phyloP scores from a whole-genome alignment of 2,113 vertebrate species.

The Ginglymostoma cirratum region DNA sequence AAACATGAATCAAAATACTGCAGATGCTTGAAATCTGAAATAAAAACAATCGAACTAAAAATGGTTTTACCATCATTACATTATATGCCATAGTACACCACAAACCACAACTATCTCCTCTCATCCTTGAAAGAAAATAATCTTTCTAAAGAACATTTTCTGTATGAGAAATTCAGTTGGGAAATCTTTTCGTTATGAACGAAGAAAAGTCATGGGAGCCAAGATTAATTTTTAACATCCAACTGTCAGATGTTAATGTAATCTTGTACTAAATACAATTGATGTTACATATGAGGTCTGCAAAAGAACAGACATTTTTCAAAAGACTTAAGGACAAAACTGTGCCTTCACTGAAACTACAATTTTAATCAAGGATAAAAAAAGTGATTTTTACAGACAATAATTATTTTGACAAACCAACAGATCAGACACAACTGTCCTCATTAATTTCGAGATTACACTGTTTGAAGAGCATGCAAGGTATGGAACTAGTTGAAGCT shows the following conservation, averaged over 20 bases:
- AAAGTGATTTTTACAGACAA: neutral
- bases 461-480: neutral
- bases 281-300: neutral
- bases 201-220: too few relatives aligned
- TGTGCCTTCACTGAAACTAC: neutral
- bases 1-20: neutral
- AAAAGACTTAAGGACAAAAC: neutral
- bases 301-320: neutral
- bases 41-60: neutral
- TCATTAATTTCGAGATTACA: neutral
- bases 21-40: neutral
- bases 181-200: too few relatives aligned
- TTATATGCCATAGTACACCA: neutral
- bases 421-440: neutral
- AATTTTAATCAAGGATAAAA: neutral
- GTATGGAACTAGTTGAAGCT: neutral
- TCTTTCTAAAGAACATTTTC: too few relatives aligned
- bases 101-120: neutral
- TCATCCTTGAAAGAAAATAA: neutral
- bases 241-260: neutral
- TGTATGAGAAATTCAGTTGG: too few relatives aligned
- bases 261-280: neutral
- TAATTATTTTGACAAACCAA: neutral
- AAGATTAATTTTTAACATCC: too few relatives aligned
- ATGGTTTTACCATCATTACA: neutral